Evolutionary conservation across 2,888 invertebrate genomes (phyloP).

Genomic region (Tryphoninae sp.): DNA sequence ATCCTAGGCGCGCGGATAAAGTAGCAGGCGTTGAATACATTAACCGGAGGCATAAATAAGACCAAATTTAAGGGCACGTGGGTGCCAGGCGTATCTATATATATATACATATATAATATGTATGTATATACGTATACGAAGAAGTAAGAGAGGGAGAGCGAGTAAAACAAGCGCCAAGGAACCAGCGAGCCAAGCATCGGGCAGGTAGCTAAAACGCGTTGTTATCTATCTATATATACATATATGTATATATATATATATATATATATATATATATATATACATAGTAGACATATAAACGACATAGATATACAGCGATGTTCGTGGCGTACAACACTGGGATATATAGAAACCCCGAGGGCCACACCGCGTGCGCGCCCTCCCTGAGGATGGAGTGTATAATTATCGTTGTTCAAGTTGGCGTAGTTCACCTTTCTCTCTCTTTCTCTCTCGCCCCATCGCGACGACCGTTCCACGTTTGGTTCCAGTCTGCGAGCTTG

Average conservation of each 20-base stretch:
- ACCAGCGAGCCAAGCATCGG: conserved; percentile 44
- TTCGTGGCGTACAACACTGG: conserved; percentile 7
- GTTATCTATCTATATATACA: background rate
- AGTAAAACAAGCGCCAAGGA: conserved; percentile 30
- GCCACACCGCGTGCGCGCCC: conserved; percentile 53
- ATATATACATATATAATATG: conserved; percentile 1
- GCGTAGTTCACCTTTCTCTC: conserved; percentile 65
- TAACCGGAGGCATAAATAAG: conserved; percentile 74
- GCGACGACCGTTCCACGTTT: conserved; percentile 71
- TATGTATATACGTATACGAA: background rate
- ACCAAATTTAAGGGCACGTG: conserved; percentile 79
- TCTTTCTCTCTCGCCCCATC: conserved; percentile 18
- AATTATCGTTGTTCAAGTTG: conserved; percentile 81
- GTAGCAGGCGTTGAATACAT: conserved; percentile 76
- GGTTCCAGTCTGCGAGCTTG: conserved; percentile 81
- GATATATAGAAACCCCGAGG: conserved; percentile 59
- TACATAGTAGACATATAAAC: conserved; percentile 30
- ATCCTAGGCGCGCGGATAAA: conserved; percentile 74
- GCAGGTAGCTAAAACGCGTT: conserved; percentile 58
- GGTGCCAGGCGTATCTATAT: conserved; percentile 35
- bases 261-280: background rate
- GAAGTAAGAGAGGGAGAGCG: conserved; percentile 14
- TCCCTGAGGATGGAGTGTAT: conserved; percentile 77
- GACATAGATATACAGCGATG: background rate
- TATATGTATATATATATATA: conserved; percentile 31